Evolutionary conservation across 2,113 vertebrate genomes (phyloP), one percentile per base, ranked within the genome.

Genomic region (Thunnus maccoyii): DNA sequence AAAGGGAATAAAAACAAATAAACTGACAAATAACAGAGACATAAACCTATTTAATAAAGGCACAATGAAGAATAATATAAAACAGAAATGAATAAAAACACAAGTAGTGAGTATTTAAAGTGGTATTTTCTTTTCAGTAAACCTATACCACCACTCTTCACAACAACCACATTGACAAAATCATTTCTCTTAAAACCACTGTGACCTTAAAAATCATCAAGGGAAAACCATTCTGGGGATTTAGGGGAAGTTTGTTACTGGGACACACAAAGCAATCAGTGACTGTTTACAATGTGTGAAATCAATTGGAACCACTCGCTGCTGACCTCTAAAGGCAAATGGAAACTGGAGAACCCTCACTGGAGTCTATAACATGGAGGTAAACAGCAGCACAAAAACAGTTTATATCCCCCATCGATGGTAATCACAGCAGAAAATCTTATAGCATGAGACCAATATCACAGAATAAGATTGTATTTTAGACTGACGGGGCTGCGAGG

Each of bases 261-360:
- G 76, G 69, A 61, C 54, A 71, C 36, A 81, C 14, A 22, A 30
- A 8, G 52, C 56, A 80, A 68, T 81, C 69, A 58, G 66, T 66
- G 66, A 72, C 20, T 73, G 61, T 78, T 76, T 25, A 70, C 69
- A 70, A 44, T 52, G 62, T 58, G 63, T 54, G 20, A 73, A 89
- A 85, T 90, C 82, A 80, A 89, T 84, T 47, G 17, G 48, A 78
- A 20, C 56, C 72, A 50, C 46, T 86, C 64, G 47, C 78, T 82
- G 58, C 57, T 78, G 84, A 86, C 76, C 78, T 83, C 78, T 72
- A 70, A 80, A 83, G 36, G 46, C 61, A 83, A 74, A 84, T 12
- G 51, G 44, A 22, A 65, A 74, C 76, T 54, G 77, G 15, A 65
- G 57, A 69, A 65, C n/a, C 20, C 30, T 64, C 41, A 20, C 5